Percentiles rank a stretch among this genome's conserved stretches.
These are phyloP conservation scores for Pollicipes pollicipes DNA, from an alignment of 1,140 invertebrate genomes.

Conservation along the genomic window DNA sequence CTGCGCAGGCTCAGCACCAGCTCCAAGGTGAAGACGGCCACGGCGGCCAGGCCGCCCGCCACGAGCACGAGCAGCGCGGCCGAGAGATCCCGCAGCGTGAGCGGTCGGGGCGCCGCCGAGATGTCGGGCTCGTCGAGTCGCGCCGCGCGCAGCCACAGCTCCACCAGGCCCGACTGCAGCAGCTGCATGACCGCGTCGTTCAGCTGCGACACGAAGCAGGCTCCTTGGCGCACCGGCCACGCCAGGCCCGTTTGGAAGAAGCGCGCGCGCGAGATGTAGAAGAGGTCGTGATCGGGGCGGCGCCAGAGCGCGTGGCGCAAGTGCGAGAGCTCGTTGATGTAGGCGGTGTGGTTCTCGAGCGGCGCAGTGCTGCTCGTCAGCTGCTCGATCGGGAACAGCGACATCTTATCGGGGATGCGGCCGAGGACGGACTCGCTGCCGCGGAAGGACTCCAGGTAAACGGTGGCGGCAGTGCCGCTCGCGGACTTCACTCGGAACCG, in stretches of 20 bases:
- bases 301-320: neutral
- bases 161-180: neutral
- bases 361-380: neutral
- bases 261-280: neutral
- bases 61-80: neutral
- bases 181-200: neutral
- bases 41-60: too few relatives aligned
- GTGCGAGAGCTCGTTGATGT: neutral
- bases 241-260: neutral
- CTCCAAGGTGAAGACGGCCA: neutral
- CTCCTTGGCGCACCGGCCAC: neutral
- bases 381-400: neutral
- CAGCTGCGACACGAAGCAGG: neutral
- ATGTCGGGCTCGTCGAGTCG: neutral
- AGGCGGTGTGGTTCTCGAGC: neutral
- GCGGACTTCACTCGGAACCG: neutral
- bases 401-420: neutral
- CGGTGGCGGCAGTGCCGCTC: neutral
- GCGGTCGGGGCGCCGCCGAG: too few relatives aligned
- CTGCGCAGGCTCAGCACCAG: neutral
- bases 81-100: neutral
- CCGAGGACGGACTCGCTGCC: neutral
- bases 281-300: neutral
- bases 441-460: neutral
- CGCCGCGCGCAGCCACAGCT: neutral